Evolutionary conservation across 2,888 invertebrate genomes (phyloP), one percentile per base, ranked within the genome.

Genomic region (Gymnosoma rotundatum): DNA sequence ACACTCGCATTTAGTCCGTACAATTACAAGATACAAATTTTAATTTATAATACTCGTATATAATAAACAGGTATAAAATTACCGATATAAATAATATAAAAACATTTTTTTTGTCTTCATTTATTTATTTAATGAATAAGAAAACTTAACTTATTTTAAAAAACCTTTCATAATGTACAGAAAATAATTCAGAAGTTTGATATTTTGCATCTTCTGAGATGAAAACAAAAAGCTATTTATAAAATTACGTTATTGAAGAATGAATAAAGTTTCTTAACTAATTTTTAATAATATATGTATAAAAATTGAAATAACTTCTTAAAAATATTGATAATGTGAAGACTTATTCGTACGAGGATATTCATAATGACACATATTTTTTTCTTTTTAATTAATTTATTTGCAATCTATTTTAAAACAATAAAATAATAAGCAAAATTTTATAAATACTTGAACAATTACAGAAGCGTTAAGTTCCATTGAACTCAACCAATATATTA

Each of bases 1-100:
- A 83, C 83, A 83, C 83, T 79, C 79, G 83, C 70, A 63, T 70
- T 74, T 52, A 70, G 50, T 14, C 69, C 73, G 20, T 60, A 25
- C 67, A 74, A 80, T 81, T 69, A 80, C 52, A 52, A 80, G 61
- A 61, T 74, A 21, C 60, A 61, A 74, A 80, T 48, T 67, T 61
- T 61, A 45, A 52, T 80, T 80, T 67, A 54, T 25, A 66, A 73
- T 67, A n/a, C n/a, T n/a, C n/a, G n/a, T 67, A 67, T 60, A 80
- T 67, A 80, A 45, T 45, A 72, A 79, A 72, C 63, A 64, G 32
- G 63, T 70, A 56, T 69, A 16, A 18, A 60, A 66, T 56, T 18
- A 48, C 6, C 56, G 38, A 12, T 42, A 69, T 61, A 25, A 70
- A 63, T 32, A 32, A 54, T 78, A 61, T 25, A 14, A 36, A 42